Base-by-base conservation (phyloP, 2,113 vertebrate species). In the Egretta garzetta region DNA sequence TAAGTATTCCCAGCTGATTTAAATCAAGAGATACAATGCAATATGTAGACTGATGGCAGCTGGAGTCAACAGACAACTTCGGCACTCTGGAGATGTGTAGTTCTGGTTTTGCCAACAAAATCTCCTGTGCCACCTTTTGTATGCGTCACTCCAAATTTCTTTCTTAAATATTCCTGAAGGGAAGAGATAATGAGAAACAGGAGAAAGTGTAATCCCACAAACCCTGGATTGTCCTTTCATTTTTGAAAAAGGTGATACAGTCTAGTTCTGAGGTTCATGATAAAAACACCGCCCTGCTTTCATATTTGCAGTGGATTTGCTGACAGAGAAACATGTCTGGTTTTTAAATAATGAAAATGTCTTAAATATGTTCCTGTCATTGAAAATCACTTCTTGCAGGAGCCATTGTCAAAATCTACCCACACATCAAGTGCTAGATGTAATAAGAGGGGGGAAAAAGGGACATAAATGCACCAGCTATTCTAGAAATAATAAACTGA, bases 281-380 rank as follows among this genome's bases (percentile, higher is more conserved):
- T 37, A 49, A 75, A 92, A 95, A 79, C 14, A 75, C 18, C 10
- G 1, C 33, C 49, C 70, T 77, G 70, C 63, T 85, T 91, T 91
- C 60, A 4, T 17, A 62, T 23, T 52, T 73, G 76, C 80, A 94
- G 49, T 41, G 52, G 62, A 92, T 89, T 26, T 94, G 53, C 86
- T 93, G 77, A 87, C 80, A 80, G 68, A 72, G 64, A 82, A 91
- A 80, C 58, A 37, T 7, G 35, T 43, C 77, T 75, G 64, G 18
- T 76, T 94, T 94, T 76, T 93, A 96, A 94, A 95, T 82, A 95
- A 94, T 66, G 32, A 75, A 92, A 96, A 62, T 18, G 21, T 73
- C 80, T 95, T 95, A 73, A 76, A 45, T 59, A 27, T 66, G 58
- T 70, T 95, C 56, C 70, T 66, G 60, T 85, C 80, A 94, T 6